phyloP scores from a whole-genome alignment of 2,888 invertebrate genomes.

The Gymnocheta viridis region DNA sequence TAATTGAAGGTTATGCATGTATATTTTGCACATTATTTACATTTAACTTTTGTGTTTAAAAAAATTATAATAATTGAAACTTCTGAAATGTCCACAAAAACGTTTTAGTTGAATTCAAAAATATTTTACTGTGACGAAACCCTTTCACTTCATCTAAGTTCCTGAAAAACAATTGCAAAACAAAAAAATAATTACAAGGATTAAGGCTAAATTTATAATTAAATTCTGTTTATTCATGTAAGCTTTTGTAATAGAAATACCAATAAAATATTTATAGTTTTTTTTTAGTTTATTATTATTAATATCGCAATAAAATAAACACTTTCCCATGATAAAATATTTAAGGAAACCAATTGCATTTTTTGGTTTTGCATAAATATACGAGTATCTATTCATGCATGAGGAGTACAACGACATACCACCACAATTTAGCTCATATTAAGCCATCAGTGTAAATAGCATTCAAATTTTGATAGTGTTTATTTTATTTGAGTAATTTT shows the following conservation, averaged over 20 bases:
- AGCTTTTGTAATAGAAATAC: background rate
- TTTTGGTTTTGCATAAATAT: background rate
- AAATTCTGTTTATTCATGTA: background rate
- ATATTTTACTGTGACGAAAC: background rate
- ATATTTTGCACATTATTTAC: too few species aligned
- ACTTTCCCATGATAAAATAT: background rate
- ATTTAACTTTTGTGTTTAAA: too few species aligned
- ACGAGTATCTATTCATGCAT: background rate
- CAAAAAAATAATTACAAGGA: background rate
- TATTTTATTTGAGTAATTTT: constrained; percentile 28
- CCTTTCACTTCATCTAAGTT: background rate
- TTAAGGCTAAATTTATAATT: background rate
- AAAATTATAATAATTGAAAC: too few species aligned
- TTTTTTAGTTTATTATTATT: background rate
- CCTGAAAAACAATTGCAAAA: background rate
- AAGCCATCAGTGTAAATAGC: constrained; percentile 28
- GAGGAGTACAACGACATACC: background rate
- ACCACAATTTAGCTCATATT: constrained; percentile 34
- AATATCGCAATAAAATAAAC: background rate
- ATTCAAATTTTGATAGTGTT: constrained; percentile 45
- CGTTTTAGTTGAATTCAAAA: background rate
- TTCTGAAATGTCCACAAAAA: too few species aligned
- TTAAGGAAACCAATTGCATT: background rate
- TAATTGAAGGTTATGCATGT: too few species aligned
- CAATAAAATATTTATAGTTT: background rate